A percentile compares a stretch with the other conserved stretches of the same genome.
phyloP scores from a whole-genome alignment of 2,113 vertebrate genomes.

The Chrysemys picta region DNA sequence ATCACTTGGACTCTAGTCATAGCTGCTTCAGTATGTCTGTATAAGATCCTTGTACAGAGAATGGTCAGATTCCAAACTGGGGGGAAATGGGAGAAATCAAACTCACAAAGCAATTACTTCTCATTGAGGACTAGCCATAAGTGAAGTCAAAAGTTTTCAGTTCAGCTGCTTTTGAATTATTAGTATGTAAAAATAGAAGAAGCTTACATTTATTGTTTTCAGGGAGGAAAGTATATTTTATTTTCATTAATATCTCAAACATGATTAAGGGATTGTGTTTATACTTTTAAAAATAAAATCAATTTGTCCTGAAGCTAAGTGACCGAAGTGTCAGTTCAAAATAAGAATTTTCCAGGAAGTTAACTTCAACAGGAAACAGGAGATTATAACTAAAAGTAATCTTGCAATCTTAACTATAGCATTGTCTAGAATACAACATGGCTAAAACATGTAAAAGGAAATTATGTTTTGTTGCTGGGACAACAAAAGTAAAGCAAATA shows the following conservation, averaged over 20 bases:
- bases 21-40: neutral
- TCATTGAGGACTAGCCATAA: neutral
- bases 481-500: slow-evolving; percentile 75
- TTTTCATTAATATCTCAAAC: neutral
- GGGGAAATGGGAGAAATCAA: neutral
- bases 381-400: slow-evolving; percentile 42
- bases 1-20: neutral
- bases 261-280: neutral
- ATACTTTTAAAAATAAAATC: neutral
- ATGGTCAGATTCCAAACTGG: neutral
- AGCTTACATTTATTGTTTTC: neutral
- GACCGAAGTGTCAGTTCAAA: neutral
- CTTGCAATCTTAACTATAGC: slow-evolving; percentile 22
- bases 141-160: neutral
- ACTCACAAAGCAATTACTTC: fast-evolving
- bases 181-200: neutral
- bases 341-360: neutral
- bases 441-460: slow-evolving; percentile 62
- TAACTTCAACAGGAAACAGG: neutral
- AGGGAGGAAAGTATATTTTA: slow-evolving; percentile 5
- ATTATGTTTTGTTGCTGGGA: slow-evolving; percentile 70
- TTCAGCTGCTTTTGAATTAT: neutral
- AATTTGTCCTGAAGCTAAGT: neutral
- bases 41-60: neutral
- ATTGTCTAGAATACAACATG: slow-evolving; percentile 25